Percentiles rank a stretch among this genome's conserved stretches.
Evolutionary conservation across 2,888 invertebrate species (phyloP).

Genomic region (Gymnocheta viridis): DNA sequence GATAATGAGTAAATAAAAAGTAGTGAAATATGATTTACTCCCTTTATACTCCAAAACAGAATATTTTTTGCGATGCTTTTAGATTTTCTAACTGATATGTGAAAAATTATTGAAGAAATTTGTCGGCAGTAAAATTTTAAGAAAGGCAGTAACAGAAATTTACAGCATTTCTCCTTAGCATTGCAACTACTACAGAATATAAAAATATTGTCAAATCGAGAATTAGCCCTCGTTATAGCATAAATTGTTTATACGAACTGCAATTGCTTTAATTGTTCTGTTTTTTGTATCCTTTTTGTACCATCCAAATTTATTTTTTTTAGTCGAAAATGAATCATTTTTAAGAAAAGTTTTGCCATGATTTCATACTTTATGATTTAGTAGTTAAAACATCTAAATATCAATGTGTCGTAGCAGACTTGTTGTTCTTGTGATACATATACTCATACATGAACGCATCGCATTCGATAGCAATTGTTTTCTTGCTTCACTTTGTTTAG

Average conservation of each 20-base stretch:
- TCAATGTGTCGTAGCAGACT: not conserved
- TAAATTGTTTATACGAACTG: not conserved
- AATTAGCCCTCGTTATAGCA: constrained; percentile 1
- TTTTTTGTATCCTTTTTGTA: no score
- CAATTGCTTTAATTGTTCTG: constrained; percentile 3
- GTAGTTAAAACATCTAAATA: constrained; percentile 10
- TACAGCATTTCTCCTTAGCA: no score
- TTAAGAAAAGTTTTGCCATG: constrained; percentile 32
- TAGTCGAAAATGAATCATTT: not conserved
- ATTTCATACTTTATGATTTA: constrained; percentile 24
- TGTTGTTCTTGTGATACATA: not conserved
- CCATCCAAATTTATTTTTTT: not conserved
- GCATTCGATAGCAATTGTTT: constrained; percentile 9
- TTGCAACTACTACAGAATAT: no score
- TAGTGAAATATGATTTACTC: no score
- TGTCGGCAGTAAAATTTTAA: no score
- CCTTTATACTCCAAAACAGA: no score
- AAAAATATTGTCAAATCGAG: not conserved
- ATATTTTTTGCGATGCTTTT: no score
- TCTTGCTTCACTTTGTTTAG: not conserved
- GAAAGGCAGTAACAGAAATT: no score
- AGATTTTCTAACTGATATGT: no score
- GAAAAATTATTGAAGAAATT: no score
- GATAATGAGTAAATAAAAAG: no score
- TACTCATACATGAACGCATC: not conserved